Percentiles rank a stretch among this genome's conserved stretches.
phyloP scores from a whole-genome alignment of 2,888 invertebrate species.

The Pedicia rivosa region DNA sequence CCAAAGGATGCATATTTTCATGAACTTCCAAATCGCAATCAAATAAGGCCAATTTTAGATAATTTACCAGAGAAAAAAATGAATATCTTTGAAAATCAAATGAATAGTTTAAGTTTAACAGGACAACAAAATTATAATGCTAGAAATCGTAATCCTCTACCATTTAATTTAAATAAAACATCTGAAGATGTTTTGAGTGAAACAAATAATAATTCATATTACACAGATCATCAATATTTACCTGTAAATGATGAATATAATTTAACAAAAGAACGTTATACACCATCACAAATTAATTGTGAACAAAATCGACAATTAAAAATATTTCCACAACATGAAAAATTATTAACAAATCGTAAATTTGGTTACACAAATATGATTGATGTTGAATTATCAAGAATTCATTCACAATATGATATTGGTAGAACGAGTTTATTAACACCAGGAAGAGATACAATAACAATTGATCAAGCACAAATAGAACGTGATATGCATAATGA shows the following conservation, averaged over 20 bases:
- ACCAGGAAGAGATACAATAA: constrained; percentile 11
- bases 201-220: background rate
- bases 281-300: background rate
- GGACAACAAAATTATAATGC: constrained; percentile 2
- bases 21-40: constrained; percentile 35
- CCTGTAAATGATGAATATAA: background rate
- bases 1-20: constrained; percentile 47
- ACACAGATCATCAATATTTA: background rate
- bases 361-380: constrained; percentile 8
- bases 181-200: background rate
- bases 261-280: background rate
- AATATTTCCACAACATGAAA: constrained; percentile 10
- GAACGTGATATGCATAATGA: constrained; percentile 62
- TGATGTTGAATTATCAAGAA: constrained; percentile 12
- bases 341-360: constrained; percentile 13
- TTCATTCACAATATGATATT: constrained; percentile 8
- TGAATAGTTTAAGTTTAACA: background rate
- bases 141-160: constrained; percentile 13
- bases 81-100: constrained; percentile 7
- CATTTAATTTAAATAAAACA: constrained; percentile 7
- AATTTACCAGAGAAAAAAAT: constrained; percentile 12
- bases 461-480: constrained; percentile 23
- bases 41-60: constrained; percentile 10
- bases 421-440: constrained; percentile 1
- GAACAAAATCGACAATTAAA: too few relatives aligned